Evolutionary conservation across 2,113 vertebrate species (phyloP).

Genomic region (Apus apus): DNA sequence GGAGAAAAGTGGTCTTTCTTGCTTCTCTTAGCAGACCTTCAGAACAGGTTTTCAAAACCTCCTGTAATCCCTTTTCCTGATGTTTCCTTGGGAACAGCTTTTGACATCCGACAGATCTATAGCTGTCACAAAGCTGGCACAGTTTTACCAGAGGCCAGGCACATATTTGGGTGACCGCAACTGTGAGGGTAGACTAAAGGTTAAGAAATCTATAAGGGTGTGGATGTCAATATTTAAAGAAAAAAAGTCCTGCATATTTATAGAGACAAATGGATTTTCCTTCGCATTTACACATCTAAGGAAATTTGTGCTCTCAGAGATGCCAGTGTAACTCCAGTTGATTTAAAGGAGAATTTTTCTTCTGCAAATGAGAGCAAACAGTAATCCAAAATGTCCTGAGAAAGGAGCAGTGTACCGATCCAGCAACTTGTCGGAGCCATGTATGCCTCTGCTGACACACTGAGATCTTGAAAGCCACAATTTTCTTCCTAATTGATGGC

Average conservation of each 20-base stretch:
- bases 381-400: conserved; percentile 47
- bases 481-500: conserved; percentile 76
- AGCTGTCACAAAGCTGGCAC: conserved; percentile 49
- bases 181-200: conserved; percentile 37
- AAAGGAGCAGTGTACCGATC: conserved; percentile 33
- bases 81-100: conserved; percentile 44
- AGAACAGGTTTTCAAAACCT: conserved; percentile 36
- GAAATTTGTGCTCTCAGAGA: conserved; percentile 20
- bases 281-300: conserved; percentile 19
- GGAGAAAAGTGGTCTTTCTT: conserved; percentile 6
- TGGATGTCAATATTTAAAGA: conserved; percentile 53
- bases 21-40: neutral
- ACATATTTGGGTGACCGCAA: conserved; percentile 33
- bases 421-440: conserved; percentile 41
- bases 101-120: conserved; percentile 21
- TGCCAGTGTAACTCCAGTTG: neutral
- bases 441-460: conserved; percentile 47
- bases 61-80: conserved; percentile 14
- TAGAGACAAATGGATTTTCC: conserved; percentile 69
- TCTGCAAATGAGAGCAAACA: neutral
- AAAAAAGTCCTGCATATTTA: conserved; percentile 50
- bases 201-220: conserved; percentile 55
- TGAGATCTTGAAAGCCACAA: conserved; percentile 63
- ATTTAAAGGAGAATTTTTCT: conserved; percentile 28
- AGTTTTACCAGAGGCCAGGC: conserved; percentile 33